Evolutionary conservation across 2,888 invertebrate genomes (phyloP).

Genomic region (Notocelia uddmanniana): DNA sequence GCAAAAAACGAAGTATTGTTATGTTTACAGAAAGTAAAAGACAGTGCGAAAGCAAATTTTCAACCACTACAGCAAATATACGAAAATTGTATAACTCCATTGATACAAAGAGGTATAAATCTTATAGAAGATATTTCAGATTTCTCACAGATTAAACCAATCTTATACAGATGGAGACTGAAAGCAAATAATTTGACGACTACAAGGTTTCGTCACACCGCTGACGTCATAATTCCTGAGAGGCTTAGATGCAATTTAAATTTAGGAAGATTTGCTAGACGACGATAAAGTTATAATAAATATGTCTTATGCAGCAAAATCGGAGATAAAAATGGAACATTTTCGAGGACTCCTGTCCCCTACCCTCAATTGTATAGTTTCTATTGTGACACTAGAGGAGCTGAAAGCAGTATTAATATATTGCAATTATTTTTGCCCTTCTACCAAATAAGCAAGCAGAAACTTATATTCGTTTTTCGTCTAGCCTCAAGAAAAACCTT

Average conservation of each 20-base stretch:
- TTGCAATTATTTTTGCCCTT: slow-evolving; percentile 30
- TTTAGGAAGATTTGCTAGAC: slow-evolving; percentile 23
- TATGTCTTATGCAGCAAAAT: slow-evolving; percentile 1
- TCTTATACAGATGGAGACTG: slow-evolving; percentile 24
- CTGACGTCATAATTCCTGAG: slow-evolving; percentile 26
- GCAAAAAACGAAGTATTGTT: slow-evolving; percentile 4
- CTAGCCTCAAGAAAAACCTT: slow-evolving; percentile 26
- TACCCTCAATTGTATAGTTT: slow-evolving; percentile 28
- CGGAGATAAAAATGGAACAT: slow-evolving; percentile 5
- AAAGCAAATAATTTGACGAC: slow-evolving; percentile 23
- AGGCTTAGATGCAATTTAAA: slow-evolving; percentile 20
- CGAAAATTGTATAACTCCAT: slow-evolving; percentile 22
- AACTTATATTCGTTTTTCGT: slow-evolving; percentile 14
- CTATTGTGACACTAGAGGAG: slow-evolving; percentile 28
- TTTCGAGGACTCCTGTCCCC: slow-evolving; percentile 16
- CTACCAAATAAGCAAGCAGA: slow-evolving; percentile 29
- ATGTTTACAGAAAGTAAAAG: slow-evolving; percentile 15
- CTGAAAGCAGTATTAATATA: slow-evolving; percentile 29
- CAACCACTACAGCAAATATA: slow-evolving; percentile 23
- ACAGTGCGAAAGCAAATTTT: slow-evolving; percentile 20
- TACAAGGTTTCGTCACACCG: slow-evolving; percentile 22
- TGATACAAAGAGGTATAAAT: slow-evolving; percentile 21
- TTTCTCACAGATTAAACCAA: slow-evolving; percentile 30
- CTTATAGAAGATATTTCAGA: slow-evolving; percentile 25
- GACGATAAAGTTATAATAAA: slow-evolving; percentile 15